Base-by-base conservation (phyloP, 2,113 vertebrate genomes). In the Pelecanus crispus region DNA sequence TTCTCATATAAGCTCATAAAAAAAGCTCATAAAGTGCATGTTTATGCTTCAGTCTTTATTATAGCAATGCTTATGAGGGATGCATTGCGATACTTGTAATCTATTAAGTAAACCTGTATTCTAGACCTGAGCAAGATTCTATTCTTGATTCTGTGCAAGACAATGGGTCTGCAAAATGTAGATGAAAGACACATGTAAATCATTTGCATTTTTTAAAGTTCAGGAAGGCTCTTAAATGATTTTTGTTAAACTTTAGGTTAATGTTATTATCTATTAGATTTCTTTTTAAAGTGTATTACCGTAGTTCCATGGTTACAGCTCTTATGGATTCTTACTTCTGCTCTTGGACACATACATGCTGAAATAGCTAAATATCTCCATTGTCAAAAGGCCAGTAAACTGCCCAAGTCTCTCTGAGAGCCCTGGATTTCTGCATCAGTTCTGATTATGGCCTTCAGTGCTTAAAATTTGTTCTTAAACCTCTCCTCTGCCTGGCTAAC, bases 41-140 rank as follows among this genome's bases (percentile, higher is more conserved):
- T 65, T 92, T 97, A 90, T 97, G 81, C 88, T 81, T 94, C 72
- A 66, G 8, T 50, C 38, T 88, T 97, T 68, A 63, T 84, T 73
- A 72, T 11, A 21, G 15, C 7, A 71, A 25, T 50, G 26, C 24
- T 94, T 92, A 38, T 62, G 53, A 86, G 6, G 11, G n/a, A n/a
- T 84, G 22, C 9, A 22, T 52, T 68, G 34, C 75, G 11, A 79
- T 21, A 32, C 4, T 36, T 87, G 13, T 59, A 72, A 88, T 75
- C n/a, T 81, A 10, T 13, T 58, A 80, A 73, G 5, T 36, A 91
- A 91, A 79, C 5, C 11, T 29, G 2, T 29, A 32, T 62, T 71
- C 32, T 36, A 94, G 17, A 81, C 3, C 8, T 74, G 2, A 63
- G 26, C 4, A 52, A 85, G 45, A 34, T 59, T 78, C 6, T 22